These are phyloP conservation scores for Caenorhabditis briggsae DNA, from an alignment of 1,140 invertebrate species.

Conservation along the genomic window DNA sequence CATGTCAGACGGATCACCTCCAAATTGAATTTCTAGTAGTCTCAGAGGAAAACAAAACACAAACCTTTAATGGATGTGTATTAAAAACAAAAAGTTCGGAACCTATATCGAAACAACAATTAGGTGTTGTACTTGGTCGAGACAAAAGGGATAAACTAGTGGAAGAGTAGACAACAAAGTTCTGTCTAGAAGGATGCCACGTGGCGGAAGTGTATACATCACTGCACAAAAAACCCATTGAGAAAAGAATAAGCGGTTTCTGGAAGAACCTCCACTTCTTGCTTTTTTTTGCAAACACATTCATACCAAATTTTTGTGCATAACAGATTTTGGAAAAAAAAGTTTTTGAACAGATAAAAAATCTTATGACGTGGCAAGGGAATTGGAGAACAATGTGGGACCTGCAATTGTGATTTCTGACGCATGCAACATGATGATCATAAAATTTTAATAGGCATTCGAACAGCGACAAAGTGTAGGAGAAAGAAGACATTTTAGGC, in stretches of 20 bases:
- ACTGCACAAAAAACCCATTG: too few species aligned
- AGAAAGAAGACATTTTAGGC: background rate
- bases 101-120: slow-evolving; percentile 1
- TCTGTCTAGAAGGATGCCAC: too few species aligned
- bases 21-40: slow-evolving; percentile 12
- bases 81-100: slow-evolving; percentile 19
- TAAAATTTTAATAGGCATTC: slow-evolving; percentile 32
- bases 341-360: background rate
- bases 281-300: background rate
- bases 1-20: slow-evolving; percentile 27
- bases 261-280: too few species aligned
- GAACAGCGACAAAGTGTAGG: background rate
- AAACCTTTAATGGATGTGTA: too few species aligned
- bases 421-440: slow-evolving; percentile 17
- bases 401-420: background rate
- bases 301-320: background rate
- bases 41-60: background rate
- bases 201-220: too few species aligned
- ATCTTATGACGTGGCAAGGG: slow-evolving; percentile 18
- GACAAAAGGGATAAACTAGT: background rate
- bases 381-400: background rate
- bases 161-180: background rate
- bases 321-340: background rate
- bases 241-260: too few species aligned
- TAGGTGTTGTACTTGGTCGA: background rate